A percentile compares a stretch with the other conserved stretches of the same genome.
These are phyloP conservation scores for Heliconius nattereri DNA, from an alignment of 1,140 invertebrate genomes.

Conservation along the genomic window DNA sequence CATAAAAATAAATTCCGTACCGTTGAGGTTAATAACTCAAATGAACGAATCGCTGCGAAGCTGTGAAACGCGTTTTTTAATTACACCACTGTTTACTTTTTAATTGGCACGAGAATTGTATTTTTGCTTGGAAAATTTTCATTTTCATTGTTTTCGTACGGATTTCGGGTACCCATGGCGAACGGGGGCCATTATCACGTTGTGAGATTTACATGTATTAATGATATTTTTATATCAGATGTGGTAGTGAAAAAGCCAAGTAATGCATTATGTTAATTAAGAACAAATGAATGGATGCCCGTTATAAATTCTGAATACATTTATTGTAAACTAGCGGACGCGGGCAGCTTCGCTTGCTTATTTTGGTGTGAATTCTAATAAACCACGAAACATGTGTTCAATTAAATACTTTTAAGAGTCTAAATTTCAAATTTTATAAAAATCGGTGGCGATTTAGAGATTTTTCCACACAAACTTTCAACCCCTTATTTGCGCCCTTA, in stretches of 20 bases:
- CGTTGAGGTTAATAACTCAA: slow-evolving; percentile 44
- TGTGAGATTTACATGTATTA: slow-evolving; percentile 10
- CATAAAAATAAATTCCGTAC: slow-evolving; percentile 36
- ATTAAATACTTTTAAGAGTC: no score
- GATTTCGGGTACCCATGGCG: not conserved
- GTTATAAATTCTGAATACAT: not conserved
- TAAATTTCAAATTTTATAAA: no score
- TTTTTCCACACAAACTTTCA: no score
- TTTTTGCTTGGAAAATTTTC: slow-evolving; percentile 28
- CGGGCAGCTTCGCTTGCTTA: no score
- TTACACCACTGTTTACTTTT: slow-evolving; percentile 49
- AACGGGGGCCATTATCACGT: not conserved
- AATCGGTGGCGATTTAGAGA: no score
- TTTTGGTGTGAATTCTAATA: no score
- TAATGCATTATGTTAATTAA: not conserved
- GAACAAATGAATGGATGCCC: not conserved
- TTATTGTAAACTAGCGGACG: no score
- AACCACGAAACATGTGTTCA: no score
- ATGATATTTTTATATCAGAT: not conserved
- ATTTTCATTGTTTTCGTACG: slow-evolving; percentile 5
- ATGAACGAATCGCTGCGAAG: slow-evolving; percentile 35
- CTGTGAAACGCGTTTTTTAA: slow-evolving; percentile 45
- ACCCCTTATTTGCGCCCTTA: no score
- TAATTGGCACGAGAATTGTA: slow-evolving; percentile 42
- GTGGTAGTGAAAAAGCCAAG: not conserved